Percentiles rank a stretch among this genome's conserved stretches.
Conservation (phyloP, 2,113 vertebrate species). For the Pogonocichla stellata region DNA sequence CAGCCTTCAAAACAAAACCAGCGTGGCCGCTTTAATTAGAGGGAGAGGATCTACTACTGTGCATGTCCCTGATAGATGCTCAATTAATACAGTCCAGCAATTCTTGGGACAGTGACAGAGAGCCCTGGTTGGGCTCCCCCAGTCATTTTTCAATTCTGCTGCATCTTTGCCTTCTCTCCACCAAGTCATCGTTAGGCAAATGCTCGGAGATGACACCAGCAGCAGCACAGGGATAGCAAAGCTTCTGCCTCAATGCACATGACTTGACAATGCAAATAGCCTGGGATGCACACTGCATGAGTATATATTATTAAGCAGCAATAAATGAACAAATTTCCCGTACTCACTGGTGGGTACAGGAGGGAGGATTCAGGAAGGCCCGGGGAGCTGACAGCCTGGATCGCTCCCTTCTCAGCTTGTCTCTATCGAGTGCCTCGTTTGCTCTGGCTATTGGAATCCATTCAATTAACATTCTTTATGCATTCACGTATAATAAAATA, state of each 20-base stretch:
- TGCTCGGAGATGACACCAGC: background rate
- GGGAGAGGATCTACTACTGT: background rate
- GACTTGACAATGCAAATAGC: slow-evolving; percentile 52
- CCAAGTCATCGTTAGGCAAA: background rate
- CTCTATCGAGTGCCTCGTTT: background rate
- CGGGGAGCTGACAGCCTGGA: background rate
- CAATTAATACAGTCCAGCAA: background rate
- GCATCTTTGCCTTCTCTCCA: background rate
- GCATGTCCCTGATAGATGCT: background rate
- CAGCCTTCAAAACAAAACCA: background rate
- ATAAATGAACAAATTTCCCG: slow-evolving; percentile 62
- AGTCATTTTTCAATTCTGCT: background rate
- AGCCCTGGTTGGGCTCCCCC: background rate
- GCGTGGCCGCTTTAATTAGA: background rate
- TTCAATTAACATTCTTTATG: slow-evolving; percentile 20
- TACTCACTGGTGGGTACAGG: background rate
- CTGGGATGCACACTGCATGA: slow-evolving; percentile 1
- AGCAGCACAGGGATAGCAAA: slow-evolving; percentile 6
- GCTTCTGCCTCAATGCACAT: slow-evolving; percentile 34
- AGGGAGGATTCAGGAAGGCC: slow-evolving; percentile 10
- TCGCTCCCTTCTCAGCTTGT: background rate
- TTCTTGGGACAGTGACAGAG: background rate
- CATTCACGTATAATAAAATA: background rate
- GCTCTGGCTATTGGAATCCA: background rate
- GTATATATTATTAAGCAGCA: slow-evolving; percentile 71